Evolutionary conservation across 1,140 invertebrate species (phyloP).

Genomic region (Bombus waltoni): DNA sequence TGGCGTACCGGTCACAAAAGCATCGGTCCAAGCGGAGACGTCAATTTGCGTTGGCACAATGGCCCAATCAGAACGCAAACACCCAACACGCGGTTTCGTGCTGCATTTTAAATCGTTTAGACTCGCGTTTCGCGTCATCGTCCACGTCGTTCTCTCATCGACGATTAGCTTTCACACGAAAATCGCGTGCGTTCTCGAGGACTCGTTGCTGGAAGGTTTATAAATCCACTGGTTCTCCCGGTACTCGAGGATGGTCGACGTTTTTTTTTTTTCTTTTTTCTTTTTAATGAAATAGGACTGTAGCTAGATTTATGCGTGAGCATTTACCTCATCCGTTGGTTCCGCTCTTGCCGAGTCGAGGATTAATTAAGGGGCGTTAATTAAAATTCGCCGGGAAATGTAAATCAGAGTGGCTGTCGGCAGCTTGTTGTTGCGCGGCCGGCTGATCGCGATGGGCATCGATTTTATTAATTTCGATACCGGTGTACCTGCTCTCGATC

Average conservation of each 20-base stretch:
- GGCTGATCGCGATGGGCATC: slow-evolving; percentile 22
- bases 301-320: slow-evolving; percentile 44
- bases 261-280: neutral
- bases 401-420: slow-evolving; percentile 29
- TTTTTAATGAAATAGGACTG: slow-evolving; percentile 19
- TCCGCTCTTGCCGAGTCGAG: neutral
- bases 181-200: neutral
- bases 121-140: neutral
- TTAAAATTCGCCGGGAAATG: slow-evolving; percentile 47
- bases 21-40: slow-evolving; percentile 69
- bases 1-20: slow-evolving; percentile 59
- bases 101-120: slow-evolving; percentile 75
- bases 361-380: slow-evolving; percentile 52
- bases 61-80: slow-evolving; percentile 80
- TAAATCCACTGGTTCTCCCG: neutral
- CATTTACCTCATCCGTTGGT: neutral
- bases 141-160: neutral
- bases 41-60: slow-evolving; percentile 79
- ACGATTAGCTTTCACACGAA: slow-evolving; percentile 8
- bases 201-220: neutral
- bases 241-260: neutral
- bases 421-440: slow-evolving; percentile 20
- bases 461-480: slow-evolving; percentile 46
- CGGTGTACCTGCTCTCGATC: neutral
- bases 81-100: slow-evolving; percentile 65